Base-by-base conservation (phyloP, 2,113 vertebrate species). In the Grantiella picta region DNA sequence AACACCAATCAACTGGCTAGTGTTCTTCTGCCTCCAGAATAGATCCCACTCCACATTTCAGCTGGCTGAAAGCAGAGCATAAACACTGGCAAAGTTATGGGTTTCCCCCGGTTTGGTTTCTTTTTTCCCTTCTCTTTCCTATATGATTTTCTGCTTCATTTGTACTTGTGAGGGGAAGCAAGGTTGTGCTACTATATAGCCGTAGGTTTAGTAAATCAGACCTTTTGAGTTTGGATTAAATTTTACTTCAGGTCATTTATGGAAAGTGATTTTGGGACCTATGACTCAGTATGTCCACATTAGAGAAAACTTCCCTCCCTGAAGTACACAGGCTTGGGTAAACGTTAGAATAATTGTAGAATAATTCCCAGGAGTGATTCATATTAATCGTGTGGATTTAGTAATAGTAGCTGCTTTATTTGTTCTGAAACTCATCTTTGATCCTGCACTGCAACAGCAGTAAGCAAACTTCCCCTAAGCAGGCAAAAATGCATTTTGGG, bases 281-380 rank as follows among this genome's bases (percentile, higher is more conserved):
- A 64, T 92, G 82, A 92, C 65, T 96, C 92, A 92, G 17, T 71
- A 53, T 82, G 86, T 92, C 86, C 78, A 65, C 64, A 38, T 63
- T 38, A 78, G 40, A 77, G 61, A 93, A 75, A 92, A 82, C 28
- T 77, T 90, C 49, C 49, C 29, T 61, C 19, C 57, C 83, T 69
- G 7, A 89, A 88, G 49, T 50, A 75, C 71, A 68, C 31, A 69
- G 40, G 14, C 53, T 90, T 68, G 24, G 86, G 59, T 81, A 89
- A 83, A 87, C 0, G 1, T 89, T 87, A 68, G 65, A 92, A 89
- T 92, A 77, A 82, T 31, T 61, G 15, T 64, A 60, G 54, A 9
- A 81, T 71, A 87, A 83, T 90, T 94, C 78, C 86, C 82, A 81
- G n/a, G 83, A 91, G 63, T 77, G 45, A 79, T 90, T 93, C 40